Conservation (phyloP, 2,113 vertebrate species). For the Leptosomus discolor region DNA sequence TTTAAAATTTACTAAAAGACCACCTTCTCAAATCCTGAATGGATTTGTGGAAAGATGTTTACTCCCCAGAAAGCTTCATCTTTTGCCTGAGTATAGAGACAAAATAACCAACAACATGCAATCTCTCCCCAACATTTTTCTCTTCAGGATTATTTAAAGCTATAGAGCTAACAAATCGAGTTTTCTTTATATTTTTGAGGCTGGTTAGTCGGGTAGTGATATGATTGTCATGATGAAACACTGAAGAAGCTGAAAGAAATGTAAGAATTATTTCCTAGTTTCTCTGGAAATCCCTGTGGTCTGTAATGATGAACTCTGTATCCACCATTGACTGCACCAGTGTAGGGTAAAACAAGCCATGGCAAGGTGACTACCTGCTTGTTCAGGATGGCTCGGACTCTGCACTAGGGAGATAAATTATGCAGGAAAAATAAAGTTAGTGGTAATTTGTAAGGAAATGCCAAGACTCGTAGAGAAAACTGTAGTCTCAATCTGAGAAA, state of each 20-base stretch:
- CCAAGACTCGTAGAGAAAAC: background rate
- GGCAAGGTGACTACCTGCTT: background rate
- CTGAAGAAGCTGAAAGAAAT: slow-evolving; percentile 13
- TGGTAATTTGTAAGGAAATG: background rate
- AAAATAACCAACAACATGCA: background rate
- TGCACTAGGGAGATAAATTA: background rate
- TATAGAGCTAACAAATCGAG: background rate
- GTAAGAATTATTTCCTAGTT: background rate
- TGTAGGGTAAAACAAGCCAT: background rate
- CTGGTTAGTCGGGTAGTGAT: background rate
- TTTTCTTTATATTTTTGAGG: slow-evolving; percentile 2
- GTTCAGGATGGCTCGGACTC: background rate
- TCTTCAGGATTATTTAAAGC: slow-evolving; percentile 36
- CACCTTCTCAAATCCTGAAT: background rate
- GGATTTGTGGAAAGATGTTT: background rate
- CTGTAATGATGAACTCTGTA: too few relatives aligned
- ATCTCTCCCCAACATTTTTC: slow-evolving; percentile 1
- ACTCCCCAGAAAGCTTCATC: background rate
- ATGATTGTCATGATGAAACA: background rate
- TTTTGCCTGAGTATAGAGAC: background rate
- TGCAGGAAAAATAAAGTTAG: background rate
- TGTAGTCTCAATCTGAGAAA: background rate
- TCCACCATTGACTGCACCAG: background rate
- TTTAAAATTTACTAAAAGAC: background rate
- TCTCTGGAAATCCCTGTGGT: slow-evolving; percentile 18